Evolutionary conservation across 1,140 invertebrate species (phyloP).

Genomic region (Calycopis cecrops): DNA sequence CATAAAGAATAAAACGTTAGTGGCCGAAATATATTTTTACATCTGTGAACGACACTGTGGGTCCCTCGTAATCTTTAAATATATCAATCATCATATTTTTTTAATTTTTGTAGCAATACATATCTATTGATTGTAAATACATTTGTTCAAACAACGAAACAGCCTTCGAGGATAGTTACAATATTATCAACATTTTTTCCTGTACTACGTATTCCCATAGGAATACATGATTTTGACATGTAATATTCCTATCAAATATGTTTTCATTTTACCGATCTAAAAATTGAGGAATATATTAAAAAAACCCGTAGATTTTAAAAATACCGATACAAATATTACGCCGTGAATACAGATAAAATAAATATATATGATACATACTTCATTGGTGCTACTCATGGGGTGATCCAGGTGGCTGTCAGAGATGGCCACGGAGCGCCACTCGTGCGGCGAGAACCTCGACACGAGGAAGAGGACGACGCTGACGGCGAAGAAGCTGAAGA

Average conservation of each 20-base stretch:
- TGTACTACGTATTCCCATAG: no score
- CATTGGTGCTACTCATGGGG: conserved; percentile 58
- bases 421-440: conserved; percentile 81
- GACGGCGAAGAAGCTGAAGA: conserved; percentile 97
- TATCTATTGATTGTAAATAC: no score
- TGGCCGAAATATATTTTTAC: no score
- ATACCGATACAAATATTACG: neutral
- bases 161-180: no score
- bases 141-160: no score
- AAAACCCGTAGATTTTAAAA: neutral
- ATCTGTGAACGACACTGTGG: no score
- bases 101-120: no score
- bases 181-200: no score
- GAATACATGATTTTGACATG: neutral
- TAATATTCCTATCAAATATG: neutral
- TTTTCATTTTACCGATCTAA: neutral
- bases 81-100: no score
- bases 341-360: neutral
- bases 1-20: no score
- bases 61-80: no score
- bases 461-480: conserved; percentile 97
- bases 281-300: neutral
- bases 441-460: conserved; percentile 96
- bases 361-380: conserved; percentile 37
- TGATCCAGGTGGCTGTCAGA: conserved; percentile 58